Evolutionary conservation across 2,113 vertebrate species (phyloP).

Genomic region (Austrofundulus limnaeus): DNA sequence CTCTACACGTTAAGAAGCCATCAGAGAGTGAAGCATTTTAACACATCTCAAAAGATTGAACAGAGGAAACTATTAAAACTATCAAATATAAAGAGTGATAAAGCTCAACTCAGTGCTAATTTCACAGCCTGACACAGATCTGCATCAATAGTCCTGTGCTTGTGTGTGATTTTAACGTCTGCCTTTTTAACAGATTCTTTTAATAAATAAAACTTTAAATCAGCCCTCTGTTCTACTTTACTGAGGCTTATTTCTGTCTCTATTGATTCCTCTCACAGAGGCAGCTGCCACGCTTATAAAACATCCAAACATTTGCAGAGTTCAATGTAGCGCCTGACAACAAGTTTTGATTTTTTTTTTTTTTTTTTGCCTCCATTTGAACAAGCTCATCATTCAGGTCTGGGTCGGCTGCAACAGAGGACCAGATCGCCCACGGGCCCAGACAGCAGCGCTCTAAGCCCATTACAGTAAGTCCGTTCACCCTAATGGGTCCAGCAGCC

Average conservation of each 20-base stretch:
- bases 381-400: conserved; percentile 51
- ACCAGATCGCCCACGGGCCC: conserved; percentile 46
- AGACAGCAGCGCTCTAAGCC: conserved; percentile 58
- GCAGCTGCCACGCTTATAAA: background rate
- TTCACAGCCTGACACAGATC: conserved; percentile 27
- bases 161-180: conserved; percentile 20
- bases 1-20: conserved; percentile 52
- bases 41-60: conserved; percentile 15
- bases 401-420: conserved; percentile 20
- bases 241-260: conserved; percentile 14
- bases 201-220: conserved; percentile 28
- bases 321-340: conserved; percentile 9
- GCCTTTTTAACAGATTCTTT: conserved; percentile 42
- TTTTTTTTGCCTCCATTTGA: conserved; percentile 16
- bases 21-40: conserved; percentile 48
- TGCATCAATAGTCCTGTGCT: conserved; percentile 26
- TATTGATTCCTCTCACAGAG: conserved; percentile 26
- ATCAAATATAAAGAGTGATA: conserved; percentile 20
- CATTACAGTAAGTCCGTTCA: no score
- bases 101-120: conserved; percentile 37
- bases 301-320: conserved; percentile 12
- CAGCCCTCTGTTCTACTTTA: conserved; percentile 23
- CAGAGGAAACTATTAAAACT: conserved; percentile 36
- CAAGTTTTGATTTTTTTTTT: conserved; percentile 50
- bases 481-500: conserved; percentile 64